Evolutionary conservation across 2,888 invertebrate genomes (phyloP), one percentile per base, ranked within the genome.

Genomic region (Rotaria macrura): DNA sequence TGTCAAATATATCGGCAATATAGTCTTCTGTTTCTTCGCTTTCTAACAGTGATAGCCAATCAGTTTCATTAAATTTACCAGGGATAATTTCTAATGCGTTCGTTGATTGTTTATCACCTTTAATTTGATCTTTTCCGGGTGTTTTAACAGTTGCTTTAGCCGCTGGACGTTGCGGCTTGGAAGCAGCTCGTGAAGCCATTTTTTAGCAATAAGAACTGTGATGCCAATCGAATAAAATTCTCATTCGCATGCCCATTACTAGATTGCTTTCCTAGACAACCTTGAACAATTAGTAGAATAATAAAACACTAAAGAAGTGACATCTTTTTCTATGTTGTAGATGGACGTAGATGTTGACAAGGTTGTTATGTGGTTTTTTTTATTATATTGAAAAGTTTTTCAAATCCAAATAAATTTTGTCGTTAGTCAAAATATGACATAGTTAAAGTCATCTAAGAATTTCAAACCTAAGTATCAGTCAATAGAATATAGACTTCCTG

Each of bases 61-160:
- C 90, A 87, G 89, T 89, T 86, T 91, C 90, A 87, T 88, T 90
- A 86, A 89, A 90, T 88, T 90, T 90, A 85, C 91, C 91, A 47
- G 90, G 89, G 23, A 91, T 89, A 84, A 91, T 91, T 88, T 91
- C 91, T 87, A 90, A 89, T 20, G 89, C 87, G 34, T 89, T 88
- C 7, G 90, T 89, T 10, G 90, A 89, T 25, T 84, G 72, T n/a
- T 52, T 34, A 34, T 85, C 85, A 54, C 43, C 52, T 38, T 49
- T 84, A 25, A 38, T 43, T 57, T 83, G 55, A 54, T 54, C 54
- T 49, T 52, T 74, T 17, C 43, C 34, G 7, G 34, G 34, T 34
- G 65, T 34, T 65, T 65, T 65, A 29, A 65, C 29, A 34, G 34
- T 65, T 65, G 65, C 17, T 65, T 65, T 65, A 34, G 65, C 34